phyloP scores from a whole-genome alignment of 2,888 invertebrate species.

The Latrodectus elegans region DNA sequence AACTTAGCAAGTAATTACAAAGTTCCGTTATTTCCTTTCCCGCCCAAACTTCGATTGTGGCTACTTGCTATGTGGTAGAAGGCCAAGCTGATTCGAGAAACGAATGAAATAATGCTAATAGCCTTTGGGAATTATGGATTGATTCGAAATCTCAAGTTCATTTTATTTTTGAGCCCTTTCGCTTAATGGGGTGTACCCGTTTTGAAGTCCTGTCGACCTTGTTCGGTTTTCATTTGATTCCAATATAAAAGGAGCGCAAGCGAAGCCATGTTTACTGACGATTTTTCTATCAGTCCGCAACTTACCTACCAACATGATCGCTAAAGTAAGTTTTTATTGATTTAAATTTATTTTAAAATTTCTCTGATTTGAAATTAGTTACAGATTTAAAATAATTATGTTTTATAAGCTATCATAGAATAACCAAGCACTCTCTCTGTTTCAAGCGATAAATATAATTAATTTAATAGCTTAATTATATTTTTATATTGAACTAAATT shows the following conservation, averaged over 20 bases:
- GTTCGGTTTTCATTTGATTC: neutral
- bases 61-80: neutral
- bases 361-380: neutral
- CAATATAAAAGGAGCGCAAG: neutral
- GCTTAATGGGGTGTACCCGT: neutral
- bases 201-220: neutral
- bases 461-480: neutral
- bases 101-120: neutral
- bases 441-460: neutral
- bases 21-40: neutral
- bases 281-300: neutral
- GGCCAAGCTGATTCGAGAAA: neutral
- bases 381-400: neutral
- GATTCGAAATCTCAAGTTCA: slow-evolving; percentile 2
- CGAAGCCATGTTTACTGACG: neutral
- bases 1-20: neutral
- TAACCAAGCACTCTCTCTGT: neutral
- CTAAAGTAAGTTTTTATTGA: slow-evolving; percentile 4
- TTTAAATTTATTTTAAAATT: neutral
- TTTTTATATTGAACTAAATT: neutral
- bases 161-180: neutral
- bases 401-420: neutral
- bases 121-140: neutral
- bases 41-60: neutral
- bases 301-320: neutral